Evolutionary conservation across 1,140 invertebrate species (phyloP), one percentile per base, ranked within the genome.

Genomic region (Drosophila parabipectinata): DNA sequence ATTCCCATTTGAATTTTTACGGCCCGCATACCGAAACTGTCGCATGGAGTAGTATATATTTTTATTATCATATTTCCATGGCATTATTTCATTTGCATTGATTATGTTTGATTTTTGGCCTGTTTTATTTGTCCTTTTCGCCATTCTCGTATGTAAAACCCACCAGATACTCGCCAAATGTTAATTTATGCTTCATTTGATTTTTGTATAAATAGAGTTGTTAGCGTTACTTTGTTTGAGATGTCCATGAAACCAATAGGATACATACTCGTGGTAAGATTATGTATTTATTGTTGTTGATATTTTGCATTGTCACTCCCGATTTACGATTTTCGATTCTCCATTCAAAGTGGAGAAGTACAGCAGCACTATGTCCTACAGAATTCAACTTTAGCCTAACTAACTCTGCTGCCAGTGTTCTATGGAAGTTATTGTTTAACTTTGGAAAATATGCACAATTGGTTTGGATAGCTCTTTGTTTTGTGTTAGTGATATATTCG

Each of bases 161-260:
- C 58, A 10, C 30, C 41, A 54, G 18, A 24, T 51, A 9, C 47
- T 58, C 30, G 57, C 32, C 34, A 52, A 73, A 61, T 34, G 32
- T 52, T 56, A 60, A 75, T 75, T 76, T 50, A 56, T 58, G 56
- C 50, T 37, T 64, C 34, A 32, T 53, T 61, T 67, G 41, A 30
- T 37, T 68, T 50, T 53, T 64, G 48, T 74, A 74, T 64, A 74
- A 68, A 75, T 77, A 63, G 69, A 62, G 45, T 58, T 48, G 53
- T 67, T 41, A 63, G 60, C 54, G 37, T 77, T 58, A 54, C 47
- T 77, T 77, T 76, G 57, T 72, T 85, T 79, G 81, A 90, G 76
- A 90, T 90, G 81, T 77, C 54, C 50, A 72, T 90, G 85, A 90
- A 90, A 90, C 85, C 85, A 85, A 90, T 90, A 79, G 72, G 66